Base-by-base conservation (phyloP, 2,113 vertebrate species). In the Ptilorrhoa leucosticta region DNA sequence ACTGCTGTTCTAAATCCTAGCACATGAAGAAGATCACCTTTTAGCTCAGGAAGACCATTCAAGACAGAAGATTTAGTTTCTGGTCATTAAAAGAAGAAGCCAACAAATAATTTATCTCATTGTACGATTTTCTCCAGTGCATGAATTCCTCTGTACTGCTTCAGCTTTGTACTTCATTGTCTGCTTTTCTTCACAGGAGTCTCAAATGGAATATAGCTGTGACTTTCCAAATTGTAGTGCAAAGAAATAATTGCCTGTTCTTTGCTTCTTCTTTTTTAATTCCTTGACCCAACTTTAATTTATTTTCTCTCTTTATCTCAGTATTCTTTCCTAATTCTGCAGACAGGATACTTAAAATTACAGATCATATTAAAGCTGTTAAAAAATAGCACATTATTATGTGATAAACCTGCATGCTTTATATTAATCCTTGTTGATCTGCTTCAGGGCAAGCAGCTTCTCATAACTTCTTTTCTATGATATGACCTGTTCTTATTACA, bases 321-420 rank as follows among this genome's bases (percentile, higher is more conserved):
- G 54, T 83, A 81, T 86, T 92, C 26, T 90, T 79, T 89, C 77
- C 61, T 92, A 95, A 91, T 92, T 94, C 78, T 95, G 71, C 66
- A 96, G 70, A 94, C 51, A 40, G 50, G 79, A 87, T 92, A 76
- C 42, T 93, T 93, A 77, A 82, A 96, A 96, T 94, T 94, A 93
- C 64, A 95, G 64, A 58, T 91, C 23, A 51, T 91, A 92, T 73
- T 95, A 95, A 95, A 95, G 20, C 64, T 39, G 66, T 50, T 91
- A 83, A 90, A 86, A 92, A 87, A 53, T 83, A 75, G 48, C 35
- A 69, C 37, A 42, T 90, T 90, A 80, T 96, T 90, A 94, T 93
- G 53, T 90, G 94, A 89, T 94, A 87, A 96, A 94, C 57, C 58
- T 58, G 63, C 0, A 0, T 89, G n/a, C 17, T 95, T 95, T 93